Base-by-base conservation (phyloP, 2,888 invertebrate species). In the Elegia similella region DNA sequence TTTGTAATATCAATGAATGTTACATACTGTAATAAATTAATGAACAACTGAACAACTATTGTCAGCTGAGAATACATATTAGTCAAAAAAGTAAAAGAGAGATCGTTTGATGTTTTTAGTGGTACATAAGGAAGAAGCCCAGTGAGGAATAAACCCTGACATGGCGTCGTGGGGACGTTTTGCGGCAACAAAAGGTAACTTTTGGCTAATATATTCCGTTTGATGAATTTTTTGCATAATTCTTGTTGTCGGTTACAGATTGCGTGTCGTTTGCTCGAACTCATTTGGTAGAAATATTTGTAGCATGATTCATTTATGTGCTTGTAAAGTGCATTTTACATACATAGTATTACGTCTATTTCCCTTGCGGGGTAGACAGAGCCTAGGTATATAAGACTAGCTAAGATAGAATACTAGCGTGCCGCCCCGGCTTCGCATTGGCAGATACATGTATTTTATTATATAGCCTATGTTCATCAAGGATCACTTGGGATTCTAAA, bases 21-120 rank as follows among this genome's bases (percentile, higher is more conserved):
- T 88, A 80, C 87, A 86, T 80, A 84, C 77, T 73, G 67, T 61
- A 85, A 84, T 88, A 86, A 85, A 88, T 85, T 81, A 84, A 85
- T 80, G 78, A 85, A 85, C 85, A 84, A 81, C 67, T 76, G n/a
- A n/a, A n/a, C n/a, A n/a, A n/a, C n/a, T n/a, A n/a, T n/a, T n/a
- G n/a, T n/a, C n/a, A n/a, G n/a, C n/a, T n/a, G n/a, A n/a, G n/a
- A n/a, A n/a, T n/a, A n/a, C n/a, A n/a, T n/a, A n/a, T n/a, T n/a
- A n/a, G n/a, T n/a, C n/a, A n/a, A n/a, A n/a, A n/a, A n/a, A n/a
- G n/a, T n/a, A n/a, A n/a, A n/a, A n/a, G n/a, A n/a, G n/a, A n/a
- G n/a, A n/a, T n/a, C n/a, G n/a, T n/a, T n/a, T n/a, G n/a, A n/a
- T n/a, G n/a, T n/a, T n/a, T n/a, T n/a, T n/a, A n/a, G n/a, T n/a